Base-by-base conservation (phyloP, 2,113 vertebrate species). In the Takifugu flavidus region DNA sequence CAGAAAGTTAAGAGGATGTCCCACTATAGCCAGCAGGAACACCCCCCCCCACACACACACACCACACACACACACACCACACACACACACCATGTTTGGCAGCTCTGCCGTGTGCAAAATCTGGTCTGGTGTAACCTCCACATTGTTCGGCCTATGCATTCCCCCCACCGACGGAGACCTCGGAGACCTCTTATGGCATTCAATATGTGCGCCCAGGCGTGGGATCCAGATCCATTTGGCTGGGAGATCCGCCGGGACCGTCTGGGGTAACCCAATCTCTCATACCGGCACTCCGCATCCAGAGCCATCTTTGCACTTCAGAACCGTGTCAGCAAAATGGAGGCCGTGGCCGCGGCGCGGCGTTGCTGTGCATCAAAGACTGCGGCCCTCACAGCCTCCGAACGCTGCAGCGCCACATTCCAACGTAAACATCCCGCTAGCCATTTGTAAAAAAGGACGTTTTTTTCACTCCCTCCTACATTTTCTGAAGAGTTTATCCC, bases 201-300 rank as follows among this genome's bases (percentile, higher is more conserved):
- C 86, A 88, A 88, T 89, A 88, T 88, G 84, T 88, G 85, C 85
- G 78, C 82, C 85, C 87, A 86, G 86, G 86, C 85, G 77, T 88
- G 85, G 86, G 87, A 90, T 89, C 86, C 89, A 86, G 87, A 86
- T 88, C 87, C 89, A 88, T 90, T 90, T 89, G 87, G 87, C 87
- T 60, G 49, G 74, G 69, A 69, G 70, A 82, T 89, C 86, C 85
- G 2, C 80, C 67, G 86, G 89, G 87, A 89, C 74, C 61, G 82
- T 87, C 85, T 85, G 83, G 87, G 84, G 87, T 88, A 89, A 90
- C 89, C 87, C 86, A 88, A 90, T 89, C 85, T 88, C 87, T 86
- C 86, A 82, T 80, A 87, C 79, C 69, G 65, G 81, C 79, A 76
- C 81, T 84, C 80, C 75, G 74, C 78, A 78, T 82, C 82, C 81